Conservation (phyloP, 2,113 vertebrate species). For the Dipodomys ordii region DNA sequence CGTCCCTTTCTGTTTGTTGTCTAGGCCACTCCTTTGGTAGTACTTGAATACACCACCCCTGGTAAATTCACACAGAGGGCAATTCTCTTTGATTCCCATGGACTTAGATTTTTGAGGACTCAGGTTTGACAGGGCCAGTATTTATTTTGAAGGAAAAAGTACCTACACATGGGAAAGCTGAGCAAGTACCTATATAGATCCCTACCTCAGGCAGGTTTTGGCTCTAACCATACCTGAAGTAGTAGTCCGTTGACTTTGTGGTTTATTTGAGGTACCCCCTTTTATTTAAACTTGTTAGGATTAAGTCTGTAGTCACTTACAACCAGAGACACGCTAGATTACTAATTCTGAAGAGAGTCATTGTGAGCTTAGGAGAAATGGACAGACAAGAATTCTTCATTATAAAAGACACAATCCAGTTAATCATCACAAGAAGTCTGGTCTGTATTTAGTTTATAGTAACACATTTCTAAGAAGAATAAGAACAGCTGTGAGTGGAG, state of each 20-base stretch:
- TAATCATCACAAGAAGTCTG: background rate
- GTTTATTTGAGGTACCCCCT: background rate
- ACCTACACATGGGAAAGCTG: background rate
- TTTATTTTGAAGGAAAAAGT: background rate
- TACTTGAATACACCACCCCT: background rate
- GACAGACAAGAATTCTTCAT: background rate
- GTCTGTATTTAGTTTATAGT: background rate
- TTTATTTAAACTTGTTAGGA: conserved; percentile 23
- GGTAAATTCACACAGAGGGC: background rate
- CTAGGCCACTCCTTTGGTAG: fast-evolving
- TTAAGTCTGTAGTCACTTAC: background rate
- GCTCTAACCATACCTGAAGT: conserved; percentile 23
- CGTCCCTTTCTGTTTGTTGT: background rate
- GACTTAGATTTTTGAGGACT: background rate
- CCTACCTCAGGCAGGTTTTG: background rate
- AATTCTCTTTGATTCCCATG: background rate
- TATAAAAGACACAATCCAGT: background rate
- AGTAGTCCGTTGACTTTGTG: background rate
- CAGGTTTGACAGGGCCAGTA: background rate
- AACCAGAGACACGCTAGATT: background rate
- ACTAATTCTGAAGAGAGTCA: conserved; percentile 7
- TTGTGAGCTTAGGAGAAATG: background rate
- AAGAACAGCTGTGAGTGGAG: background rate
- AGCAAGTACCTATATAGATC: background rate
- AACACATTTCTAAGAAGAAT: background rate